These are phyloP conservation scores for Sarotherodon lohbergeri DNA, from an alignment of 2,113 vertebrate species.

Conservation along the genomic window DNA sequence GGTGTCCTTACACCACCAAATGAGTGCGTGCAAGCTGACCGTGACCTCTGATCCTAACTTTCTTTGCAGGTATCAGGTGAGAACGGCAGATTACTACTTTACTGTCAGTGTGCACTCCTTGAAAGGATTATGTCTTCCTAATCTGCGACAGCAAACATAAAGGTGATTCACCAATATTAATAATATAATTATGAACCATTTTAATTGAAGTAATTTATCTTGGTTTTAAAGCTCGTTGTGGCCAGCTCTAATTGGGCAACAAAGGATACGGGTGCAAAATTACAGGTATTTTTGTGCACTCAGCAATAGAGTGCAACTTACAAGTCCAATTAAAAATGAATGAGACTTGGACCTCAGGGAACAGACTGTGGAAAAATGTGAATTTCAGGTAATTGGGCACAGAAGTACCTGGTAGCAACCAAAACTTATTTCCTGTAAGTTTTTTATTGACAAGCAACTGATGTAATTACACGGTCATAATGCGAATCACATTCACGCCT, in stretches of 20 bases:
- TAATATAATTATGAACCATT: background rate
- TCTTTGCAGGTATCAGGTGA: background rate
- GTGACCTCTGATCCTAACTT: background rate
- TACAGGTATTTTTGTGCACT: background rate
- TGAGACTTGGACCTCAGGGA: background rate
- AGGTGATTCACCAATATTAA: background rate
- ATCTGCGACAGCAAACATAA: background rate
- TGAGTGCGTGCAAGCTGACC: background rate
- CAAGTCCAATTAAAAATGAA: constrained; percentile 18
- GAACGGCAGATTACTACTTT: background rate
- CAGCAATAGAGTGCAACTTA: background rate
- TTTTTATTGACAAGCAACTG: background rate
- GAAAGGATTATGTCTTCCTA: background rate
- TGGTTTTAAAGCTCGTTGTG: background rate
- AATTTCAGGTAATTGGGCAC: background rate
- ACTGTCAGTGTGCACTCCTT: background rate
- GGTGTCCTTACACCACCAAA: background rate
- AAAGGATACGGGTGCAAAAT: background rate
- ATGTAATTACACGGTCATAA: background rate
- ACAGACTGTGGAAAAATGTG: background rate
- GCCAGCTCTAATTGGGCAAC: background rate
- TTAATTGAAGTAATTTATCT: background rate
- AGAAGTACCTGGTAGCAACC: background rate
- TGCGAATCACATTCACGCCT: constrained; percentile 7
- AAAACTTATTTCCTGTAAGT: background rate